Percentiles rank a stretch among this genome's conserved stretches.
phyloP scores from a whole-genome alignment of 2,797 vertebrate genomes.

The Semotilus atromaculatus region DNA sequence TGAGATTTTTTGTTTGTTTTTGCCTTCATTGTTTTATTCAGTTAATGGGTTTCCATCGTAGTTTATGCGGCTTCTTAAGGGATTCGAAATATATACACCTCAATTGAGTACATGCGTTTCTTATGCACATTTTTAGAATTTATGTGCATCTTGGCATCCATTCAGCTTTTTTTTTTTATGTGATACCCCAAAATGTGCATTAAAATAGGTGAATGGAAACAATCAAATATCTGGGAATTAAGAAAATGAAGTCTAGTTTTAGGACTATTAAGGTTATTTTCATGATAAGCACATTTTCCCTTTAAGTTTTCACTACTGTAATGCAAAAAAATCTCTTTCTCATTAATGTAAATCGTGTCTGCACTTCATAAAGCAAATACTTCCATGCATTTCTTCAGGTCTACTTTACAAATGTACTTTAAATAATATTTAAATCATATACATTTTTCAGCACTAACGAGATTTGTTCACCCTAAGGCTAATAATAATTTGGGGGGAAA shows the following conservation, averaged over 20 bases:
- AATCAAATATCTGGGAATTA: background rate
- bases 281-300: background rate
- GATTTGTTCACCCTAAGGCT: background rate
- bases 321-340: background rate
- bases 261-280: background rate
- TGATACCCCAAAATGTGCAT: background rate
- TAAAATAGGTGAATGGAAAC: background rate
- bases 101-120: too few species aligned
- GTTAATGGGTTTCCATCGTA: too few species aligned
- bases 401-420: background rate
- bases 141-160: too few species aligned
- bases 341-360: background rate
- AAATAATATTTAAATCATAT: background rate
- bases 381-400: background rate
- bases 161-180: background rate
- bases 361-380: background rate
- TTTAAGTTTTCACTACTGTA: background rate
- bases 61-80: too few species aligned
- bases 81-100: too few species aligned
- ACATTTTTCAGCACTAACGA: background rate
- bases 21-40: too few species aligned
- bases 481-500: background rate
- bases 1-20: too few species aligned
- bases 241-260: background rate
- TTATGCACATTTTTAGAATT: too few species aligned